Base-by-base conservation (phyloP, 1,140 invertebrate genomes). In the Conopomorpha cramerella region DNA sequence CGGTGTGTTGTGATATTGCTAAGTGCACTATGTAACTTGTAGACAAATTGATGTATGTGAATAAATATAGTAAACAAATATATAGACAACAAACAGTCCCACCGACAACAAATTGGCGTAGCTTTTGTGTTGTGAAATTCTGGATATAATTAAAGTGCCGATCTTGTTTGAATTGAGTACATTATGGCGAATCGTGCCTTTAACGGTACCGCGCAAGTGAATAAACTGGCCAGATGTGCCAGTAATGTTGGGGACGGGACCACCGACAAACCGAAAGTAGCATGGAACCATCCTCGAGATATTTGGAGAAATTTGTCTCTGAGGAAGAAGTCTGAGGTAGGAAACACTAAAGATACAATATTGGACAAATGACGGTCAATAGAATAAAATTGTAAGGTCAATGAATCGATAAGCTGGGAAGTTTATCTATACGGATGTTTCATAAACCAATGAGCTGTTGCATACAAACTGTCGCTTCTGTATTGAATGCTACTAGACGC, bases 281-380 rank as follows among this genome's bases (percentile, higher is more conserved):
- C 61, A 46, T 76, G 70, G 70, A 66, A 59, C 8, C 72, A 67
- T 50, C 71, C 71, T 31, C 51, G 71, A 12, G 71, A 72, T 38
- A 68, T 76, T 47, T 76, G 71, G 71, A 62, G 71, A 39, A 76
- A 76, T 35, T 58, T 76, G 34, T 76, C 71, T 16, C 39, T 76
- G 36, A 59, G 71, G n/a, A 64, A 65, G 45, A 76, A 72, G 44
- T 55, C 55, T 7, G 67, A 76, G 70, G 70, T 76, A 52, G n/a
- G n/a, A 23, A 23, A 23, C 10, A 23, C 19, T 23, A 6, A 23
- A 23, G 19, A 23, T 23, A n/a, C n/a, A n/a, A n/a, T n/a, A n/a
- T n/a, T n/a, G n/a, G n/a, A n/a, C n/a, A n/a, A n/a, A n/a, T n/a
- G n/a, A n/a, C n/a, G n/a, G n/a, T n/a, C n/a, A n/a, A n/a, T n/a